Conservation (phyloP, 2,113 vertebrate genomes). For the Chaetodon trifascialis region DNA sequence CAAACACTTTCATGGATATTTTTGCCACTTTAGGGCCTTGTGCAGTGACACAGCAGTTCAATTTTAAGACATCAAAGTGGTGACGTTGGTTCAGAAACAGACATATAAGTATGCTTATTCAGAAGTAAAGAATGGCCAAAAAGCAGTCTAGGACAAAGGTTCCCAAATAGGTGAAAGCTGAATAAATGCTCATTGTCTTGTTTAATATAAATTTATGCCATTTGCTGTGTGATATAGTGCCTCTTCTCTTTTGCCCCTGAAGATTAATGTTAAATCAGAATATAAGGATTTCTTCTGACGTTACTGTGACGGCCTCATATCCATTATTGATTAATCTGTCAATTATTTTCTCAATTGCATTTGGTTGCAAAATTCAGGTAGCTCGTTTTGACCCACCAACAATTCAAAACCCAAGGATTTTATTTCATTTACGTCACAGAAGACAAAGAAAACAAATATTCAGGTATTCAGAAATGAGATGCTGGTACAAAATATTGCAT, state of each 20-base stretch:
- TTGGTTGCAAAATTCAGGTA: not conserved
- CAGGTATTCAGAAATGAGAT: not conserved
- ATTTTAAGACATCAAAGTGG: conserved; percentile 1
- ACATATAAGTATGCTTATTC: not conserved
- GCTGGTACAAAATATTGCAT: not conserved
- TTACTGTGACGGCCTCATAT: not conserved
- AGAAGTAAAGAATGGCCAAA: not conserved
- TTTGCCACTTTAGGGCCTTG: not conserved
- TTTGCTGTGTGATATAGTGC: not conserved
- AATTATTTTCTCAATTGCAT: not conserved
- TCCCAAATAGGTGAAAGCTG: not conserved
- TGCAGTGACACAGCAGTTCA: not conserved
- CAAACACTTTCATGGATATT: conserved; percentile 1
- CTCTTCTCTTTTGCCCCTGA: not conserved
- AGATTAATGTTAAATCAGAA: not conserved
- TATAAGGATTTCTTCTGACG: not conserved
- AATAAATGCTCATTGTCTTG: not conserved
- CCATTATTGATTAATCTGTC: not conserved
- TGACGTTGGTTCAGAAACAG: not conserved
- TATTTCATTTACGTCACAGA: not conserved
- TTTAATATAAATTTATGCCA: too few species aligned
- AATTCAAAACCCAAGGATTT: not conserved
- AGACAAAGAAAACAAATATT: not conserved
- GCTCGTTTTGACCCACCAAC: not conserved
- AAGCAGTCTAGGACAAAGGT: not conserved